Evolutionary conservation across 2,888 invertebrate species (phyloP), one percentile per base, ranked within the genome.

Genomic region (Phengaris alcon): DNA sequence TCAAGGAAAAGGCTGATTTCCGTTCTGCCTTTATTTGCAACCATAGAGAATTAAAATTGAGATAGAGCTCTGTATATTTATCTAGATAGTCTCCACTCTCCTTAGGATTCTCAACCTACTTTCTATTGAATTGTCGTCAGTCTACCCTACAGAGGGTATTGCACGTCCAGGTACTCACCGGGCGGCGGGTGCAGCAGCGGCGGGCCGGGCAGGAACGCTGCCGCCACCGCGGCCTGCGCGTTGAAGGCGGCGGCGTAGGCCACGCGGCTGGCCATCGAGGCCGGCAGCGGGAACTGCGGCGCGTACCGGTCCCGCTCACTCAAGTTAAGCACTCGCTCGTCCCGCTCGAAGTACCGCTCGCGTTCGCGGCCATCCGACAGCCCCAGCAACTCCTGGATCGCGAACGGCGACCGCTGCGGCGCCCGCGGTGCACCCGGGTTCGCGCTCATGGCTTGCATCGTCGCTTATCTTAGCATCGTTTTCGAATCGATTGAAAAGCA

Each of bases 181-280:
- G 88, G 89, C 0, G 93, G 93, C 0, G 87, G 91, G 75, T 90
- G 93, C 78, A 91, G 83, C 76, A 91, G 92, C 70, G 94, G 95
- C 75, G 94, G 95, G 68, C 95, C 95, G 51, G 97, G 97, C 82
- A 97, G 90, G 90, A 97, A 97, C 72, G 97, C 97, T 15, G 97
- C 97, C 9, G 97, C 97, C 72, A 97, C 97, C n/a, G 97, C 97
- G 68, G 97, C 97, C 87, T 97, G 97, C 74, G 97, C 97, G 91
- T 97, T 97, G 89, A 98, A 97, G 82, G 98, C 98, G 64, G 97
- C 97, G 94, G 97, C 97, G 88, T 98, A 98, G 76, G 97, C 97
- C 95, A 97, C 97, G 68, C 97, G 94, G 83, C 96, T 96, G 52
- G 96, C 96, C 90, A 96, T 94, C 77, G 96, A 95, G 85, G 95